These are phyloP conservation scores for Tetramorium alpestre DNA, from an alignment of 1,140 invertebrate species.

Conservation along the genomic window DNA sequence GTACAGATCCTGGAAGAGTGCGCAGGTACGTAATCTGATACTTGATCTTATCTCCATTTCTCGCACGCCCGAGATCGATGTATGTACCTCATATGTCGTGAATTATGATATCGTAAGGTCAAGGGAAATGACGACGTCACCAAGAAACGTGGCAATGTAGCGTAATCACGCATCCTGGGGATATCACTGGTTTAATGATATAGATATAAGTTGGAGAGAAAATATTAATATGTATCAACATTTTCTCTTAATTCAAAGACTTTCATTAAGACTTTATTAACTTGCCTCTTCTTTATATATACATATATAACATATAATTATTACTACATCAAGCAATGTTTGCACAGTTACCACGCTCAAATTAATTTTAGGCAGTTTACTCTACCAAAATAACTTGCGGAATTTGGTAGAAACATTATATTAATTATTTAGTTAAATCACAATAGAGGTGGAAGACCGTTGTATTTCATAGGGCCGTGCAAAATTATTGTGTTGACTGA, in stretches of 20 bases:
- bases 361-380: neutral
- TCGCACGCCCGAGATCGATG: neutral
- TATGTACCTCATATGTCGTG: neutral
- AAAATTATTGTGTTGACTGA: neutral
- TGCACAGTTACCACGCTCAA: neutral
- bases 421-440: neutral
- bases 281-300: neutral
- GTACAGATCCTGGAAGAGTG: constrained; percentile 96
- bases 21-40: constrained; percentile 86
- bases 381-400: neutral
- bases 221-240: neutral
- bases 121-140: constrained; percentile 3
- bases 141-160: constrained; percentile 8
- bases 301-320: neutral
- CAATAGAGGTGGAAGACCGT: neutral
- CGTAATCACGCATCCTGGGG: neutral
- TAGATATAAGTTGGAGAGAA: neutral
- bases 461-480: neutral
- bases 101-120: neutral
- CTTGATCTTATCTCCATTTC: neutral
- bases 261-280: neutral
- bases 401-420: neutral
- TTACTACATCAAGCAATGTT: neutral
- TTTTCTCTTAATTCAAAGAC: neutral
- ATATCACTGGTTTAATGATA: neutral